Conservation (phyloP, 2,888 invertebrate species). For the Flabesymbios commensalis region DNA sequence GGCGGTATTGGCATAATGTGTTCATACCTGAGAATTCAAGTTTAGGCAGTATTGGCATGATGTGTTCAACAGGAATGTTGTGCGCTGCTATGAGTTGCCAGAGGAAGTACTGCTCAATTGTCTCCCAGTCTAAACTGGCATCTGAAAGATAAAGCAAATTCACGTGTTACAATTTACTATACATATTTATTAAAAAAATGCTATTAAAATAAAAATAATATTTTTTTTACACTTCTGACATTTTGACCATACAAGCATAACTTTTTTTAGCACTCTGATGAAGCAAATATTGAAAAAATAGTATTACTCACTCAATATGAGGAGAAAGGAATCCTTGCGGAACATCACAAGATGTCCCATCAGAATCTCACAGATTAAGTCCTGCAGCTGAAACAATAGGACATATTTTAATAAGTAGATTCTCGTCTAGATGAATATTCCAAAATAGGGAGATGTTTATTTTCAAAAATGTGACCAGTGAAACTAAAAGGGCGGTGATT, state of each 20-base stretch:
- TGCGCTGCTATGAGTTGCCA: constrained; percentile 96
- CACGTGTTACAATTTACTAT: no score
- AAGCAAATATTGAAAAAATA: no score
- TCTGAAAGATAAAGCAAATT: constrained; percentile 65
- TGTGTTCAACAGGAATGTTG: constrained; percentile 87
- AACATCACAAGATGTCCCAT: constrained; percentile 75
- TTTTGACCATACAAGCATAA: no score
- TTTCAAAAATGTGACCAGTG: no score
- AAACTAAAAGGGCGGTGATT: no score
- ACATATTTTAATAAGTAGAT: no score
- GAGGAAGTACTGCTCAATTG: constrained; percentile 93
- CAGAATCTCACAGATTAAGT: constrained; percentile 85
- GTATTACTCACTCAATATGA: constrained; percentile 62
- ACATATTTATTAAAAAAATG: no score
- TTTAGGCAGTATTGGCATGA: constrained; percentile 79
- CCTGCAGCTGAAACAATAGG: constrained; percentile 75
- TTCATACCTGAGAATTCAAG: constrained; percentile 64
- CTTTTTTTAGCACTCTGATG: no score
- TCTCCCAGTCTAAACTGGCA: constrained; percentile 91
- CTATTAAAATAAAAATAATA: not conserved
- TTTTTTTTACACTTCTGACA: not conserved
- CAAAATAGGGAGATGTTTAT: no score
- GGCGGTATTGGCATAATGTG: constrained; percentile 79
- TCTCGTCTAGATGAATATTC: no score
- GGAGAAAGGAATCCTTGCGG: constrained; percentile 63